These are phyloP conservation scores for Trichonephila inaurata DNA, from an alignment of 1,140 invertebrate genomes.

Conservation along the genomic window DNA sequence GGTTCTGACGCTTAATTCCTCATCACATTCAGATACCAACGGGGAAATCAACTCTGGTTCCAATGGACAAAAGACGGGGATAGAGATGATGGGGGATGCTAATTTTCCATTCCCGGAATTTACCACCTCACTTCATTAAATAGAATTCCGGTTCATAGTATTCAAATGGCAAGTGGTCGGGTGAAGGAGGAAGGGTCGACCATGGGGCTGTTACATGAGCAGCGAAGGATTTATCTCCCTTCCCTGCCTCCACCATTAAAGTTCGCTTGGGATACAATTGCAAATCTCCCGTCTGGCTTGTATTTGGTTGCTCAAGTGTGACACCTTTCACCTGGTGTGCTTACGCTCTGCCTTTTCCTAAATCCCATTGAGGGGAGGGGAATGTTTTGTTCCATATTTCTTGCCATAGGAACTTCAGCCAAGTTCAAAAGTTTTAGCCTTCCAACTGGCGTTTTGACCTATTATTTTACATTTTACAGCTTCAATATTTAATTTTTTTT, in stretches of 20 bases:
- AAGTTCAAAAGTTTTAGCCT: too few species aligned
- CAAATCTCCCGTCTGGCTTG: slow-evolving; percentile 54
- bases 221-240: slow-evolving; percentile 66
- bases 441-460: too few species aligned
- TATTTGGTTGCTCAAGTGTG: background rate
- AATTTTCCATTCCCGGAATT: slow-evolving; percentile 75
- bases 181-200: background rate
- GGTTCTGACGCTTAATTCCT: slow-evolving; percentile 76
- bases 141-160: slow-evolving; percentile 56
- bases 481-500: too few species aligned
- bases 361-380: background rate
- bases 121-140: slow-evolving; percentile 76
- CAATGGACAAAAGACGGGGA: slow-evolving; percentile 71
- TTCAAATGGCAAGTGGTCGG: slow-evolving; percentile 56
- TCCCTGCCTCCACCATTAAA: slow-evolving; percentile 54
- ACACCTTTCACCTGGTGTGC: background rate
- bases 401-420: too few species aligned
- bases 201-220: slow-evolving; percentile 43
- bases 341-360: background rate
- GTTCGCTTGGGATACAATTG: slow-evolving; percentile 55
- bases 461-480: too few species aligned
- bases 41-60: slow-evolving; percentile 73
- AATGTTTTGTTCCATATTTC: background rate
- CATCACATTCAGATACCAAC: slow-evolving; percentile 74
- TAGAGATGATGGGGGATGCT: slow-evolving; percentile 61